These are phyloP conservation scores for Exaiptasia diaphana DNA, from an alignment of 64 coral and sea anemone genomes.

Conservation along the genomic window DNA sequence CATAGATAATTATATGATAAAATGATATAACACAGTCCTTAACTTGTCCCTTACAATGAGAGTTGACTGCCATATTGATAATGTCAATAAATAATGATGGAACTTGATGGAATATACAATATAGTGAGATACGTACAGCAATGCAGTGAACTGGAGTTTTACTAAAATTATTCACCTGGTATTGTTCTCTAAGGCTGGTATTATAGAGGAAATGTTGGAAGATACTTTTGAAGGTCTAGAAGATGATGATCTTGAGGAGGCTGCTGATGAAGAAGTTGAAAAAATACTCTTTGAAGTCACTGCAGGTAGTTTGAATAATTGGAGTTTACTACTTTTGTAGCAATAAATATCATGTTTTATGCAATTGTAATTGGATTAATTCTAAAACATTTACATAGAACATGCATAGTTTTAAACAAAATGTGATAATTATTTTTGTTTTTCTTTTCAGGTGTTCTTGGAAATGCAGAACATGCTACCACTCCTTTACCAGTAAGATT, in stretches of 20 bases:
- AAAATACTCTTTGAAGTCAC: conserved; percentile 99
- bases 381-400: neutral
- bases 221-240: conserved; percentile 96
- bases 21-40: too few species aligned
- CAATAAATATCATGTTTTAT: neutral
- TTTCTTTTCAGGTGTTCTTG: conserved; percentile 59
- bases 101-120: too few species aligned
- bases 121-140: too few species aligned
- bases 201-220: conserved; percentile 98
- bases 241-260: conserved; percentile 93
- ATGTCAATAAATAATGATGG: too few species aligned
- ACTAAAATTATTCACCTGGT: neutral
- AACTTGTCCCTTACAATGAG: too few species aligned
- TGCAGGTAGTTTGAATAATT: conserved; percentile 45
- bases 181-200: conserved; percentile 67
- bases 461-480: conserved; percentile 67
- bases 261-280: conserved; percentile 93
- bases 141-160: too few species aligned
- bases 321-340: neutral
- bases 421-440: neutral
- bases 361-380: neutral
- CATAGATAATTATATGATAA: too few species aligned
- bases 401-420: neutral
- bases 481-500: conserved; percentile 64
- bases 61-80: too few species aligned